phyloP scores from a whole-genome alignment of 2,888 invertebrate genomes.

The Hypolimnas misippus region DNA sequence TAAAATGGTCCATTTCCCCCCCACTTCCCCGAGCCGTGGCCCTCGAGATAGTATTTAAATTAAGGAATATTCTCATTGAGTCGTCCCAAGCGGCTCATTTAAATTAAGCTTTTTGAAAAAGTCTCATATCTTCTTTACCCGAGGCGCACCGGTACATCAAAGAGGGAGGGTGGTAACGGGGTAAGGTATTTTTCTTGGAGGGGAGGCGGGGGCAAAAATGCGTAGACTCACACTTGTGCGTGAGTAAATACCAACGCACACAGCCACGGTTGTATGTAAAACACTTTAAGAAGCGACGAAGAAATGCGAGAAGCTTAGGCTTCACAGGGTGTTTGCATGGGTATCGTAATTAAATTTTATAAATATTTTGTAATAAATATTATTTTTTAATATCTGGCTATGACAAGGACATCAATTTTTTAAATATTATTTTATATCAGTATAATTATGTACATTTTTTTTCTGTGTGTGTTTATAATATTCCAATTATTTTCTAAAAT shows the following conservation, averaged over 20 bases:
- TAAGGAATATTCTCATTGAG: conserved; percentile 81
- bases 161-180: conserved; percentile 69
- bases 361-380: background rate
- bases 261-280: conserved; percentile 78
- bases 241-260: conserved; percentile 80
- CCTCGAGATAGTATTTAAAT: conserved; percentile 80
- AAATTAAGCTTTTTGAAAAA: conserved; percentile 84
- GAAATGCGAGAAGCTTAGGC: conserved; percentile 83
- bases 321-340: conserved; percentile 65
- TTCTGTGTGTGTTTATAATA: no score
- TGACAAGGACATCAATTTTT: background rate
- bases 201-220: conserved; percentile 72
- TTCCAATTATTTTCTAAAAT: no score
- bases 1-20: conserved; percentile 67
- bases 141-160: conserved; percentile 79
- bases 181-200: conserved; percentile 63
- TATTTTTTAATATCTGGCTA: background rate
- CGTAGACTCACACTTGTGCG: conserved; percentile 81
- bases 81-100: conserved; percentile 78
- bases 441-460: background rate
- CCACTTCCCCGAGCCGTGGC: conserved; percentile 50
- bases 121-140: conserved; percentile 83
- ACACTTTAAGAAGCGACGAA: conserved; percentile 84
- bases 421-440: background rate
- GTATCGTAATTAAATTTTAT: conserved; percentile 10